These are phyloP conservation scores for Botia almorhae DNA, from an alignment of 2,797 vertebrate species.

Conservation along the genomic window DNA sequence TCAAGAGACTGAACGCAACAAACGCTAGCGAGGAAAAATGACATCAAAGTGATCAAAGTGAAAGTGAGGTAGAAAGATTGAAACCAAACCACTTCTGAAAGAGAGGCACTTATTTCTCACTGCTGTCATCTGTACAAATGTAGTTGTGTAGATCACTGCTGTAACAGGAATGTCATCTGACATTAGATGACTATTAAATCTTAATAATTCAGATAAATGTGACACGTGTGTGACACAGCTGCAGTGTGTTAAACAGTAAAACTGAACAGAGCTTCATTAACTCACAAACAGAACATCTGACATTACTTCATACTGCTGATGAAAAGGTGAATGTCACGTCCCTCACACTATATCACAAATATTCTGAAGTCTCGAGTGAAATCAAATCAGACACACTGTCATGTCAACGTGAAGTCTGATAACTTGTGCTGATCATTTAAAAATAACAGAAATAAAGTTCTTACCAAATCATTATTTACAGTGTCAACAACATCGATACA, in stretches of 20 bases:
- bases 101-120: background rate
- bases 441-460: background rate
- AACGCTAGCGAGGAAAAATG: slow-evolving; percentile 6
- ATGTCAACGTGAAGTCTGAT: background rate
- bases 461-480: background rate
- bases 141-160: no score
- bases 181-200: no score
- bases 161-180: background rate
- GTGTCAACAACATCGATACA: background rate
- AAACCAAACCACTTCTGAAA: background rate
- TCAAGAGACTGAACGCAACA: background rate
- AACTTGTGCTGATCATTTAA: background rate
- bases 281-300: no score
- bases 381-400: background rate
- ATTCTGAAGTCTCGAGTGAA: background rate
- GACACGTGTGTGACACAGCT: no score
- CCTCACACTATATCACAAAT: background rate
- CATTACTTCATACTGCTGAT: no score
- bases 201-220: no score
- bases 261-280: no score
- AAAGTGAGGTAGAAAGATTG: slow-evolving; percentile 54
- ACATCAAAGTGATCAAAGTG: background rate
- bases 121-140: background rate
- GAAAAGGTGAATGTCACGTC: background rate
- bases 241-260: no score